Percentiles rank a stretch among this genome's conserved stretches.
Conservation (phyloP, 1,140 invertebrate genomes). For the Microvelia longipes region DNA sequence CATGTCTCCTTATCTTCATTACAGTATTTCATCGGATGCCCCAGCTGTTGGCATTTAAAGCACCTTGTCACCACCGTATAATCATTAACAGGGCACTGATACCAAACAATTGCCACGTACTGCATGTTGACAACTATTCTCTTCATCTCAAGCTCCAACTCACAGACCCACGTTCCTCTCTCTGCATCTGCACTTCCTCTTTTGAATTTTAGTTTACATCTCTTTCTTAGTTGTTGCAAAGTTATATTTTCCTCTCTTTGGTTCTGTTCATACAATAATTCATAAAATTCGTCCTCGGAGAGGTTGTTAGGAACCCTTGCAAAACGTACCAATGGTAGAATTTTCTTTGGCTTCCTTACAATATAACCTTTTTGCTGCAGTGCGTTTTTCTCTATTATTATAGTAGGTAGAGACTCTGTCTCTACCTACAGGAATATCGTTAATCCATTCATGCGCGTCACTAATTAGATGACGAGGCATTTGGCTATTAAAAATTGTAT, state of each 20-base stretch:
- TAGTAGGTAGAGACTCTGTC: too few relatives aligned
- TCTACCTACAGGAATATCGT: too few relatives aligned
- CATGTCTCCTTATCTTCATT: neutral
- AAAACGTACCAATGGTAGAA: too few relatives aligned
- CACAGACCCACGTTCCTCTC: neutral
- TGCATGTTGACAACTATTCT: neutral
- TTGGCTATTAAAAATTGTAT: too few relatives aligned
- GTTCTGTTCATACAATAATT: neutral
- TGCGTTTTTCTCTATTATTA: too few relatives aligned
- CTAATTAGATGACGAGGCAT: too few relatives aligned
- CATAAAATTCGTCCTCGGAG: neutral
- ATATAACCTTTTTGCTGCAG: too few relatives aligned
- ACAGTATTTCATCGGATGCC: neutral
- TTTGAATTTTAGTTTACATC: neutral
- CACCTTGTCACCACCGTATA: neutral
- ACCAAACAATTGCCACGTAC: neutral
- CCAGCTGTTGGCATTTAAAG: neutral
- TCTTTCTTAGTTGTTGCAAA: neutral
- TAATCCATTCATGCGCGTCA: too few relatives aligned
- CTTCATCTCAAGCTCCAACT: neutral
- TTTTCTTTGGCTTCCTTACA: too few relatives aligned
- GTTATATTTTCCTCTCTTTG: neutral
- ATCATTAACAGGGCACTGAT: neutral
- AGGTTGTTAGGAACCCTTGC: neutral
- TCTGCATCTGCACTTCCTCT: neutral